Conservation (phyloP, 1,140 invertebrate species). For the Chironomus striatipennis region DNA sequence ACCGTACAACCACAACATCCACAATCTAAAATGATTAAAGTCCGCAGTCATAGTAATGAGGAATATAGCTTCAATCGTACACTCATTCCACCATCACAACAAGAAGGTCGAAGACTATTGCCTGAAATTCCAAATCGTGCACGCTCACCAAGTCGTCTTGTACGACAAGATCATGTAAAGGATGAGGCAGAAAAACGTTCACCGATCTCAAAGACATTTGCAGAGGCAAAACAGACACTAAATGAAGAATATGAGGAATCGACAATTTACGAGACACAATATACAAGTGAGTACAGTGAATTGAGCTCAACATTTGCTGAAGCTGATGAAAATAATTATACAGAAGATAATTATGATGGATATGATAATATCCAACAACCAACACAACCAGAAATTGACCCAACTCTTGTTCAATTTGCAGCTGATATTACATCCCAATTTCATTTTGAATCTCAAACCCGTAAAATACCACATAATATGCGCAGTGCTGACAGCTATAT, state of each 20-base stretch:
- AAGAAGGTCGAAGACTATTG: slow-evolving; percentile 34
- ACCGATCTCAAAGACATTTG: slow-evolving; percentile 32
- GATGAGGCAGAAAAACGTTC: slow-evolving; percentile 29
- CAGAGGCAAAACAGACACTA: slow-evolving; percentile 39
- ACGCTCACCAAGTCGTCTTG: slow-evolving; percentile 32
- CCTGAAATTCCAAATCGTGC: slow-evolving; percentile 34
- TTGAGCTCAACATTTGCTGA: slow-evolving; percentile 35
- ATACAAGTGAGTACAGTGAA: slow-evolving; percentile 35
- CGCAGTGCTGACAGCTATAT: slow-evolving; percentile 34
- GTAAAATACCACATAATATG: not conserved
- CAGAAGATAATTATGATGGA: slow-evolving; percentile 35
- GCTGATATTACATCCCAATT: not conserved
- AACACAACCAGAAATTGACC: not conserved
- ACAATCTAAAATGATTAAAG: slow-evolving; percentile 40
- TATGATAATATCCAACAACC: not conserved
- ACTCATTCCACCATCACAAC: slow-evolving; percentile 24
- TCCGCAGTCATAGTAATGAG: slow-evolving; percentile 40
- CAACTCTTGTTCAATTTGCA: not conserved
- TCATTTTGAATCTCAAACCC: not conserved
- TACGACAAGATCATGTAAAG: slow-evolving; percentile 38
- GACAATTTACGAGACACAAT: slow-evolving; percentile 26
- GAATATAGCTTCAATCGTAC: slow-evolving; percentile 37
- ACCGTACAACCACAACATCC: slow-evolving; percentile 33
- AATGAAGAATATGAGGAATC: slow-evolving; percentile 29
- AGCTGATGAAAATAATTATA: slow-evolving; percentile 36